Percentiles rank a stretch among this genome's conserved stretches.
These are phyloP conservation scores for Ceratotherium simum DNA, from an alignment of 2,113 vertebrate species.

Conservation along the genomic window DNA sequence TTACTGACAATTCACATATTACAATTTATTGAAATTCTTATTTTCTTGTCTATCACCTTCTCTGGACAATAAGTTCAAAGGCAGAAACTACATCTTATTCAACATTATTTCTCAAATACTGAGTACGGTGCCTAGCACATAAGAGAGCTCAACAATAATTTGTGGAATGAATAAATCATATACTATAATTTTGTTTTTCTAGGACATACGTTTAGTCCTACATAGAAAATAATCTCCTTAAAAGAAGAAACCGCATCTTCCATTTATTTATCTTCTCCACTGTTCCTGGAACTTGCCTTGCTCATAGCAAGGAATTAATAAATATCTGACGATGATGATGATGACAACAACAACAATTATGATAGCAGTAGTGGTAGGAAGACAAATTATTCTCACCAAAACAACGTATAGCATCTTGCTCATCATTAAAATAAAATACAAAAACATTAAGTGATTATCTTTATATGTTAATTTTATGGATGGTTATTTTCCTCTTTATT, in stretches of 20 bases:
- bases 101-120: background rate
- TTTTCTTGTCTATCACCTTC: background rate
- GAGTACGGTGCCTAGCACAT: background rate
- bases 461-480: background rate
- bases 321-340: background rate
- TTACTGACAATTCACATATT: background rate
- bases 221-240: slow-evolving; percentile 28
- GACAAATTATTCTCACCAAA: background rate
- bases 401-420: background rate
- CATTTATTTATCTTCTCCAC: background rate
- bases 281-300: background rate
- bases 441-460: background rate
- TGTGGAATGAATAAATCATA: slow-evolving; percentile 13
- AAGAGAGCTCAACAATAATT: background rate
- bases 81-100: background rate
- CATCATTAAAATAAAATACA: background rate
- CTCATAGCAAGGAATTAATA: background rate
- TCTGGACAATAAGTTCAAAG: background rate
- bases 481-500: background rate
- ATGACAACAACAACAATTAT: background rate
- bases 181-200: background rate
- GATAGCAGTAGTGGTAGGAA: background rate
- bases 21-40: background rate
- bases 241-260: background rate
- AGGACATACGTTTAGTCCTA: background rate